phyloP scores from a whole-genome alignment of 2,113 vertebrate species.

The Haliaeetus leucogaster region DNA sequence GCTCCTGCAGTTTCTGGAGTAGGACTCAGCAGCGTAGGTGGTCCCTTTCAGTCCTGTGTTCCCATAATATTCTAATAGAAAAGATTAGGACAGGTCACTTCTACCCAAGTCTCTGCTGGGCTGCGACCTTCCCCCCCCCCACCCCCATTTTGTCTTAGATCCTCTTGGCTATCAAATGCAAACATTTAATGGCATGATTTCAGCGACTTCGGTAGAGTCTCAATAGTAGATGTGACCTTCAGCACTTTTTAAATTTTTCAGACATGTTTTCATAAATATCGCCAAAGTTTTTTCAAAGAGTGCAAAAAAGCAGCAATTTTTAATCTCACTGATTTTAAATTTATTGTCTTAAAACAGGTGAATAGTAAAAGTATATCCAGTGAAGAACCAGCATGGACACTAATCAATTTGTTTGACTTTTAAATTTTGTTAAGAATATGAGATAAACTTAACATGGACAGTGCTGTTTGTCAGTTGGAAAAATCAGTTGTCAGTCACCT shows the following conservation, averaged over 20 bases:
- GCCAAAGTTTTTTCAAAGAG: accelerated
- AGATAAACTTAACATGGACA: neutral
- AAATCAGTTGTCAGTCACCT: neutral
- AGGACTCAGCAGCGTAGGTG: neutral
- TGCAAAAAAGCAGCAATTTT: neutral
- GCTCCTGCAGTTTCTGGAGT: neutral
- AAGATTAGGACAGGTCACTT: neutral
- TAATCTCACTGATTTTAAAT: neutral
- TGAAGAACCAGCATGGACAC: neutral
- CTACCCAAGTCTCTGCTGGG: neutral
- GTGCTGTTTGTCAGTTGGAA: neutral
- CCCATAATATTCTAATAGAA: neutral
- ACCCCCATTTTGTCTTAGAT: neutral
- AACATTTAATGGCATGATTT: neutral
- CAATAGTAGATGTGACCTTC: neutral
- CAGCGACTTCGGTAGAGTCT: neutral
- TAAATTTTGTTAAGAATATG: neutral
- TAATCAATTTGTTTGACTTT: neutral
- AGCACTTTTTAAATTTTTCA: neutral
- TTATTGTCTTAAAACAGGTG: neutral
- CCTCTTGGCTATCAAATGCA: neutral
- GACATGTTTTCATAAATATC: neutral
- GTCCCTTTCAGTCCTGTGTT: neutral
- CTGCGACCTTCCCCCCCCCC: neutral
- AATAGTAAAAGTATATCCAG: neutral